Evolutionary conservation across 2,113 vertebrate species (phyloP).

Genomic region (Agelaius phoeniceus): DNA sequence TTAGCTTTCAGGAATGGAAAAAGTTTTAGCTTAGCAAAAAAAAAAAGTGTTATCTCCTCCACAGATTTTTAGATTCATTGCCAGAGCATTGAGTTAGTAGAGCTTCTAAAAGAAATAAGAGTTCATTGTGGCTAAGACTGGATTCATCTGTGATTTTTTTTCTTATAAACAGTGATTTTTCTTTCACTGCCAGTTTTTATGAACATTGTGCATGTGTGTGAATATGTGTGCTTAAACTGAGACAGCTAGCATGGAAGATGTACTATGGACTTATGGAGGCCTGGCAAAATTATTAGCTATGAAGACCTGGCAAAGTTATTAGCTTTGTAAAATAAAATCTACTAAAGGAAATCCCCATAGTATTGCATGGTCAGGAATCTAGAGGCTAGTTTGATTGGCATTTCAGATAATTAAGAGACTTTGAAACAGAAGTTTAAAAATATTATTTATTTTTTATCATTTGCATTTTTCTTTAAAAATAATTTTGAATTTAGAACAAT

Average conservation of each 20-base stretch:
- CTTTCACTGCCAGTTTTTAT: background rate
- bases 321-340: background rate
- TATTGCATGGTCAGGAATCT: background rate
- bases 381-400: background rate
- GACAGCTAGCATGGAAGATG: background rate
- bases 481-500: background rate
- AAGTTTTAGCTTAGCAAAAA: background rate
- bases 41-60: background rate
- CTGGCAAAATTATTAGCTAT: background rate
- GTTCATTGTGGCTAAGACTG: background rate
- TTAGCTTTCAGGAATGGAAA: background rate
- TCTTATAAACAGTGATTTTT: background rate
- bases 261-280: background rate
- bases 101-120: background rate
- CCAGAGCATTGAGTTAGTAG: background rate
- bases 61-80: background rate
- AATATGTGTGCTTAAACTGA: background rate
- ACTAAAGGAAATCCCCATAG: background rate
- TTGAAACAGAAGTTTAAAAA: background rate
- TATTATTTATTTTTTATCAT: background rate
- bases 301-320: background rate
- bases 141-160: background rate
- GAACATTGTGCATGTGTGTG: background rate
- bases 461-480: background rate
- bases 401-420: background rate